These are phyloP conservation scores for Helleia helle DNA, from an alignment of 2,888 invertebrate species.

Conservation along the genomic window DNA sequence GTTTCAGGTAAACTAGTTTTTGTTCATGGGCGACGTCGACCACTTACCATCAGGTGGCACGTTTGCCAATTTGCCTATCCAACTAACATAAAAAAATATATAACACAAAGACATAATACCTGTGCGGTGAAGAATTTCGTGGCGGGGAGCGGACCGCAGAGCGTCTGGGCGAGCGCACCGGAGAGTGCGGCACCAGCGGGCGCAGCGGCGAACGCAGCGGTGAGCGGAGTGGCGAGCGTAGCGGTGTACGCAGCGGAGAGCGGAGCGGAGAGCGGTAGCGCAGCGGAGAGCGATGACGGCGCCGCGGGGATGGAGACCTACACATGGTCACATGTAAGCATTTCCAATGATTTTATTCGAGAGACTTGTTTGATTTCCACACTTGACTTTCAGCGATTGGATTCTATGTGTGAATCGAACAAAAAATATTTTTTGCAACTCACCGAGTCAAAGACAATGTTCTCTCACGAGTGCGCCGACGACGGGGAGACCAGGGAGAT, in stretches of 20 bases:
- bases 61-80: too few species aligned
- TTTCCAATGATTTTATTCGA: too few species aligned
- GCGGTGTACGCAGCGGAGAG: constrained; percentile 27
- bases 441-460: constrained; percentile 57
- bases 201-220: constrained; percentile 29
- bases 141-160: constrained; percentile 40
- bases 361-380: too few species aligned
- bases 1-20: too few species aligned
- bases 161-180: constrained; percentile 28
- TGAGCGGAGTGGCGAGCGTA: constrained; percentile 37
- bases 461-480: constrained; percentile 53
- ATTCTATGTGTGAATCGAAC: too few species aligned
- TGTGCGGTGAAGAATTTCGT: constrained; percentile 37
- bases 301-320: constrained; percentile 63
- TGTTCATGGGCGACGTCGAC: too few species aligned
- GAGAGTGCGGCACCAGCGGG: constrained; percentile 29
- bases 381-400: too few species aligned
- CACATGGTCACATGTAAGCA: neutral
- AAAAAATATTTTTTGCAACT: constrained; percentile 10
- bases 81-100: too few species aligned
- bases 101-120: too few species aligned
- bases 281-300: constrained; percentile 56
- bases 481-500: constrained; percentile 60
- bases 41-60: too few species aligned
- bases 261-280: constrained; percentile 63